A percentile compares a stretch with the other conserved stretches of the same genome.
Evolutionary conservation across 2,888 invertebrate genomes (phyloP).

Genomic region (Hydropsyche betteni): DNA sequence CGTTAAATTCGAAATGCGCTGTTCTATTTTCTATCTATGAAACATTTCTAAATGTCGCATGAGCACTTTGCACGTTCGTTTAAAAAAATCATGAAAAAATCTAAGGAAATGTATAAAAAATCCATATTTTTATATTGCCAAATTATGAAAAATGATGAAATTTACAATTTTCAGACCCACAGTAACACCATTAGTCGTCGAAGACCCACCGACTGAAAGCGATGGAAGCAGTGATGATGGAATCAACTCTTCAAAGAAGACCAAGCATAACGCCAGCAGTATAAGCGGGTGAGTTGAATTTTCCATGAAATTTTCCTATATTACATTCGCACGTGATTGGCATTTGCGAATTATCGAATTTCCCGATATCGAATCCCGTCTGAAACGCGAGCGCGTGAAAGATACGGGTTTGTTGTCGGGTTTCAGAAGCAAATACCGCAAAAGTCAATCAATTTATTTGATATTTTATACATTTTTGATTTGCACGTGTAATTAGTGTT

Average conservation of each 20-base stretch:
- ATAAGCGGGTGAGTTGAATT: constrained; percentile 46
- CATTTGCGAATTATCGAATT: no score
- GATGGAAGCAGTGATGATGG: constrained; percentile 49
- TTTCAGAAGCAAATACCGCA: neutral
- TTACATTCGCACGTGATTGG: no score
- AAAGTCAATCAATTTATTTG: no score
- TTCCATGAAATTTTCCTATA: no score
- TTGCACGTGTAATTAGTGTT: no score
- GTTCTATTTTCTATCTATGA: no score
- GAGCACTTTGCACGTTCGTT: constrained; percentile 16
- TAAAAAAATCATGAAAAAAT: neutral
- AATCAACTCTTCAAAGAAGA: constrained; percentile 14
- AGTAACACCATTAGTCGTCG: constrained; percentile 46
- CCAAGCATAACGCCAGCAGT: constrained; percentile 30
- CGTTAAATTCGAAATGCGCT: no score
- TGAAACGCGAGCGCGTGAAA: no score
- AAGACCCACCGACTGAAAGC: constrained; percentile 50
- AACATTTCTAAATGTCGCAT: neutral
- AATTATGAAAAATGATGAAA: neutral
- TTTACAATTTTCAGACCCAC: constrained; percentile 39
- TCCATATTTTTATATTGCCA: neutral
- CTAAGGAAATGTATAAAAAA: neutral
- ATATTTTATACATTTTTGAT: no score
- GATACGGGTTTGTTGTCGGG: neutral
- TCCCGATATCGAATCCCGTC: no score